Base-by-base conservation (phyloP, 2,888 invertebrate species). In the Cacoxenus indagator region DNA sequence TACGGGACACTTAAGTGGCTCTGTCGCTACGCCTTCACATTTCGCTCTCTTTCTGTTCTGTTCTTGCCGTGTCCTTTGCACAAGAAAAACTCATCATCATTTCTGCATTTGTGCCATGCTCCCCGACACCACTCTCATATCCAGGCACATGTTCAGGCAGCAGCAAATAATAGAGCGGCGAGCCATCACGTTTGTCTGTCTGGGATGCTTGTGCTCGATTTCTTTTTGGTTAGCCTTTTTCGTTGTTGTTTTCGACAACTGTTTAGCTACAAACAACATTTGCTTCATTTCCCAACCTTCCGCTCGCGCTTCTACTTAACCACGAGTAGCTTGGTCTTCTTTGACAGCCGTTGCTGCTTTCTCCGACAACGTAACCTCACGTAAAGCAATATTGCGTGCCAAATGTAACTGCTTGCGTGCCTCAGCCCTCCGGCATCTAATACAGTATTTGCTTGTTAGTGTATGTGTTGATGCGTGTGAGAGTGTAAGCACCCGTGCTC, bases 321-420 rank as follows among this genome's bases (percentile, higher is more conserved):
- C 4, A 8, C 2, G 37, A 4, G 9, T 14, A 37, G 2, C 2
- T 8, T 37, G 9, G 37, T 37, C 14, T 14, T 37, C 8, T 37
- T 37, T 14, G 37, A 22, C 61, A 59, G 19, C 31, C 22, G 26
- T 45, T 62, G 43, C 43, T 43, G 11, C 43, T 37, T 17, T 80
- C 80, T 81, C 79, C 81, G 80, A 80, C 77, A 81, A 78, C 73
- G 78, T 64, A 74, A 76, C 73, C 70, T 78, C 71, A 72, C 72
- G 74, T 74, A 74, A 64, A 67, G 70, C 68, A 61, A 75, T 73
- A 73, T 80, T 81, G 81, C 81, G 79, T 81, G 61, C 26, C 43
- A 75, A 78, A 78, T 77, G 78, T 57, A 68, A 24, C 69, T 67
- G 54, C 62, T 57, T 62, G n/a, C 65, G 19, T 14, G 11, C 29